Evolutionary conservation across 2,888 invertebrate genomes (phyloP).

Genomic region (Tryphoninae sp.): DNA sequence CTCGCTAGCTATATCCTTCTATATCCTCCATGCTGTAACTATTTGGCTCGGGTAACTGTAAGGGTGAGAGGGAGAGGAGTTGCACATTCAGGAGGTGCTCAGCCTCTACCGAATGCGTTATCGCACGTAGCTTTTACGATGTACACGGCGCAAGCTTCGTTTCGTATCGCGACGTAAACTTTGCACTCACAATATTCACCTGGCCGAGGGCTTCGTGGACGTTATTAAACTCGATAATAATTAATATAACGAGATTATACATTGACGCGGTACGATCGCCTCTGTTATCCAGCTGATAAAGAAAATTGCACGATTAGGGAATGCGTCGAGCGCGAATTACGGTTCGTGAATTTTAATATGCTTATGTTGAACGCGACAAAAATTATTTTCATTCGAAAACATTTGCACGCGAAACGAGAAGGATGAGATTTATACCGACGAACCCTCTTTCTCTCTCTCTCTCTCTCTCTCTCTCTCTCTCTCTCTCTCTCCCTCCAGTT

Average conservation of each 20-base stretch:
- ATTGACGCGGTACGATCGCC: constrained; percentile 10
- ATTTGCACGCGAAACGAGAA: constrained; percentile 37
- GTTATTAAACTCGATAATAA: constrained; percentile 50
- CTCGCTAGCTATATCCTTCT: constrained; percentile 42
- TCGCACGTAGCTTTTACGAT: constrained; percentile 53
- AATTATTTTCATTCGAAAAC: constrained; percentile 33
- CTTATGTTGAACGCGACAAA: background rate
- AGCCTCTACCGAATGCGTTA: constrained; percentile 59
- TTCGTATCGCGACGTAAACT: constrained; percentile 56
- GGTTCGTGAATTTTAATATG: constrained; percentile 1
- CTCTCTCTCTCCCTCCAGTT: background rate
- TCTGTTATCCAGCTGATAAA: background rate
- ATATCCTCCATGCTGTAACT: constrained; percentile 69
- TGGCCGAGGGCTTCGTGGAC: background rate
- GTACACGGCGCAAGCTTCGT: constrained; percentile 23
- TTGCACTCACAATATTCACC: constrained; percentile 56
- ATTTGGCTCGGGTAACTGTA: constrained; percentile 72
- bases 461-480: background rate
- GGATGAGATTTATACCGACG: constrained; percentile 39
- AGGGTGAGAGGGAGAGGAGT: constrained; percentile 31
- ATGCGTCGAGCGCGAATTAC: background rate
- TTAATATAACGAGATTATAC: constrained; percentile 43
- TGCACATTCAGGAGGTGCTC: constrained; percentile 70
- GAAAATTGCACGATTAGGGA: background rate
- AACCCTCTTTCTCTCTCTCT: background rate